Evolutionary conservation across 2,113 vertebrate species (phyloP), one percentile per base, ranked within the genome.

Genomic region (Collichthys lucidus): DNA sequence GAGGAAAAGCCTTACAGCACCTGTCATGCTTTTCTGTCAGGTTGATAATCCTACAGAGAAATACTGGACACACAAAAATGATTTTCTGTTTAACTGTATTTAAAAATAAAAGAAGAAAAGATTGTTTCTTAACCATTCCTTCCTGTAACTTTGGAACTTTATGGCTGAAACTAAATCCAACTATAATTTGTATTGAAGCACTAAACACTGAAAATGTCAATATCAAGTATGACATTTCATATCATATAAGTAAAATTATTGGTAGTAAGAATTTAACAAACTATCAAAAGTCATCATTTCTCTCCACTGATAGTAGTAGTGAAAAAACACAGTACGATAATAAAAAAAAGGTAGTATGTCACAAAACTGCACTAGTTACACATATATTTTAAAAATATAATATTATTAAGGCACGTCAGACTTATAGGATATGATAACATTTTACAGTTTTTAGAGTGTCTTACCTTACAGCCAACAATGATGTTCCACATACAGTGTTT

Each of bases 11-110:
- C 65, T 80, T 11, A 79, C 10, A 76, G 46, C 47, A 44, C 17
- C 57, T 29, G 35, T 60, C 91, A 92, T 93, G 57, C 35, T 76
- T 77, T 49, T 56, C 59, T 69, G 53, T 83, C 26, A 55, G n/a
- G 20, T 29, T 59, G 64, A 65, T 46, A 29, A 53, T 61, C 62
- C 56, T 35, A 62, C 31, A 42, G 35, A 64, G 53, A 78, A 20
- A 17, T 9, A 14, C 44, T 55, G 66, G 19, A 67, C 29, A 60
- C 12, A 70, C 47, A 26, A 10, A 83, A 7, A 47, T 10, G 20
- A 20, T 7, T 29, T 24, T 0, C 4, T 55, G 11, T 3, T n/a
- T 20, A 24, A 29, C 11, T 10, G 44, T 15, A 31, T 0, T 31
- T 31, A 31, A 31, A 31, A 5, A 31, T 31, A 44, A 46, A 24